Conservation (phyloP, 2,888 invertebrate genomes). For the Callimorpha dominula region DNA sequence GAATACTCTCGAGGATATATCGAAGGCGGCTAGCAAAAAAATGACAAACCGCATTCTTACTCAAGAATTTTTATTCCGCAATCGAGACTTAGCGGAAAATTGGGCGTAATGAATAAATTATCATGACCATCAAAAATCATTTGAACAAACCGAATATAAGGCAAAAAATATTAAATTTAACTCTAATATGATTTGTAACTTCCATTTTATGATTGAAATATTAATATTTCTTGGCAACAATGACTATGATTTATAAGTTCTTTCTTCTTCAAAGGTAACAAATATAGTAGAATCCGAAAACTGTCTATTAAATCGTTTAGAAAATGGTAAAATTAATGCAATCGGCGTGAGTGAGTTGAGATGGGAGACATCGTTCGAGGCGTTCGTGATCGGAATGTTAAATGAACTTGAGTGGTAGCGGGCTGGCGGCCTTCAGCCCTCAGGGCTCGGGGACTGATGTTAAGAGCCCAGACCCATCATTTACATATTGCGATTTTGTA, state of each 20-base stretch:
- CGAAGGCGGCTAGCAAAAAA: conserved; percentile 69
- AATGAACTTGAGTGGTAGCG: conserved; percentile 72
- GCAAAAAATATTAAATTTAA: conserved; percentile 61
- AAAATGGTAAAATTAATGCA: conserved; percentile 86
- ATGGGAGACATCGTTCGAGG: conserved; percentile 83
- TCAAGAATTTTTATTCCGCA: conserved; percentile 58
- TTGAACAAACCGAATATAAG: conserved; percentile 59
- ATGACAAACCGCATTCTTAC: conserved; percentile 72
- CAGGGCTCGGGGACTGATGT: conserved; percentile 57
- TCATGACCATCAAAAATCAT: conserved; percentile 61
- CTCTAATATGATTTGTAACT: conserved; percentile 44
- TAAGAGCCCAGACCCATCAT: conserved; percentile 70
- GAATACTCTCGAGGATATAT: conserved; percentile 83
- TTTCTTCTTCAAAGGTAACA: conserved; percentile 60
- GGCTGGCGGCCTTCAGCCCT: conserved; percentile 54
- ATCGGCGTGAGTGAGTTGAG: conserved; percentile 81
- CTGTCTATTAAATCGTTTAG: conserved; percentile 85
- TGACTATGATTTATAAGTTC: conserved; percentile 41
- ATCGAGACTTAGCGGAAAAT: conserved; percentile 62
- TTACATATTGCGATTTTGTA: conserved; percentile 83
- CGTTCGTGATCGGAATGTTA: conserved; percentile 82
- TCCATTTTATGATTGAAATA: conserved; percentile 27
- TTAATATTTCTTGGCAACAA: conserved; percentile 43
- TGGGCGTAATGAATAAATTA: conserved; percentile 72
- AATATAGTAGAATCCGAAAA: conserved; percentile 73